Percentiles rank a stretch among this genome's conserved stretches.
These are phyloP conservation scores for Chymomyza costata DNA, from an alignment of 1,140 invertebrate genomes.

Conservation along the genomic window DNA sequence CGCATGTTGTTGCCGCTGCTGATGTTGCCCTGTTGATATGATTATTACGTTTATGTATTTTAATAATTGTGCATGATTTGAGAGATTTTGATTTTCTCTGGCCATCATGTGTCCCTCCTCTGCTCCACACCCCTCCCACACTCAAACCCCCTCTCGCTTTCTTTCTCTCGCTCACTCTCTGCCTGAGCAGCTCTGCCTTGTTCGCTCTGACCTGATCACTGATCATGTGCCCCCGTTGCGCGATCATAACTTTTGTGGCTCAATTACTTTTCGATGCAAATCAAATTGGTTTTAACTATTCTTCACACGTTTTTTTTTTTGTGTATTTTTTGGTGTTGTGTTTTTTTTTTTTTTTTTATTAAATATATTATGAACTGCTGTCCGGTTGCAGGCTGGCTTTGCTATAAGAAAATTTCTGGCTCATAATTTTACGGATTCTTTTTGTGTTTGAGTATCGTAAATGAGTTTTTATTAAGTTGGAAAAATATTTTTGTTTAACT, in stretches of 20 bases:
- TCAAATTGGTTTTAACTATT: slow-evolving; percentile 72
- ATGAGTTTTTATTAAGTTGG: slow-evolving; percentile 59
- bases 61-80: slow-evolving; percentile 75
- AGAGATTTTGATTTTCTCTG: slow-evolving; percentile 41
- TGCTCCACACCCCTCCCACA: neutral
- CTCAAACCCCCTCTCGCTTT: neutral
- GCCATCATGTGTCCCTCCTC: slow-evolving; percentile 13
- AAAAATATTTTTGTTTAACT: slow-evolving; percentile 59
- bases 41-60: slow-evolving; percentile 74
- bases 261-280: slow-evolving; percentile 75
- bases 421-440: slow-evolving; percentile 44
- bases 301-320: slow-evolving; percentile 74
- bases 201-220: too few relatives aligned
- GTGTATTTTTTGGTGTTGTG: slow-evolving; percentile 34
- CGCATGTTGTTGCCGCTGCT: slow-evolving; percentile 32
- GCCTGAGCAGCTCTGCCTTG: too few relatives aligned
- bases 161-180: neutral
- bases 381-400: slow-evolving; percentile 23
- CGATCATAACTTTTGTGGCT: slow-evolving; percentile 63
- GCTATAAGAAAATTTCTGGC: slow-evolving; percentile 20
- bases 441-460: slow-evolving; percentile 33
- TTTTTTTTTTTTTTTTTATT: slow-evolving; percentile 19
- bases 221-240: slow-evolving; percentile 62
- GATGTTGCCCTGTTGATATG: slow-evolving; percentile 59
- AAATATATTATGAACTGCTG: too few relatives aligned